Evolutionary conservation across 1,140 invertebrate species (phyloP), one percentile per base, ranked within the genome.

Genomic region (Drosophila littoralis): DNA sequence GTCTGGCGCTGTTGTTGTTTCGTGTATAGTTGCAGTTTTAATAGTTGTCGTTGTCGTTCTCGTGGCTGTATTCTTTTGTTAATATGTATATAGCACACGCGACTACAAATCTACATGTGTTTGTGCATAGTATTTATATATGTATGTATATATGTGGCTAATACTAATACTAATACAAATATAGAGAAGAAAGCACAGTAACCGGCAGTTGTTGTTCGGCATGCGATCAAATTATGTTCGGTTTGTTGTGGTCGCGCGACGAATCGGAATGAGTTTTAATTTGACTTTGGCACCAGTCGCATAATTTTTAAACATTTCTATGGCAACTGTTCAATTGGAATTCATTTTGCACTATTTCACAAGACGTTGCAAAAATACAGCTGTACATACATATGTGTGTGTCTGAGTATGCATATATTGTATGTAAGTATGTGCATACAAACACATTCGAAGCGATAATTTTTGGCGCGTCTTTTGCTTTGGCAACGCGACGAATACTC

Each of bases 401-500:
- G 12, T 33, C n/a, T 13, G 2, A 13, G 40, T 58, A 48, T 50
- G 43, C 3, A 8, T 38, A 32, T 36, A 13, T 58, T 22, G 22
- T 64, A 15, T 54, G 28, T 15, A 38, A 15, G 17, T 35, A 15
- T 42, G 33, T 12, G 17, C 45, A 48, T 52, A 35, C 42, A 40
- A n/a, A n/a, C 46, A 68, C 65, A 61, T 46, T 59, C 45, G 17
- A 48, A 33, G 51, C 66, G 65, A 28, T 55, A 61, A 67, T 46
- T 69, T 71, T 75, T 75, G 72, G 72, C 72, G 72, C 72, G 72
- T 70, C 52, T 71, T 75, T 75, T 75, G 33, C 28, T 50, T 38
- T 70, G 36, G 35, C 58, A 57, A 64, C 65, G 67, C 69, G 59
- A 58, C 43, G 13, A 32, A n/a, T 42, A 38, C 45, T 36, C 51